Percentiles rank a stretch among this genome's conserved stretches.
Evolutionary conservation across 2,888 invertebrate genomes (phyloP).

Genomic region (Ditylenchus weischeri): DNA sequence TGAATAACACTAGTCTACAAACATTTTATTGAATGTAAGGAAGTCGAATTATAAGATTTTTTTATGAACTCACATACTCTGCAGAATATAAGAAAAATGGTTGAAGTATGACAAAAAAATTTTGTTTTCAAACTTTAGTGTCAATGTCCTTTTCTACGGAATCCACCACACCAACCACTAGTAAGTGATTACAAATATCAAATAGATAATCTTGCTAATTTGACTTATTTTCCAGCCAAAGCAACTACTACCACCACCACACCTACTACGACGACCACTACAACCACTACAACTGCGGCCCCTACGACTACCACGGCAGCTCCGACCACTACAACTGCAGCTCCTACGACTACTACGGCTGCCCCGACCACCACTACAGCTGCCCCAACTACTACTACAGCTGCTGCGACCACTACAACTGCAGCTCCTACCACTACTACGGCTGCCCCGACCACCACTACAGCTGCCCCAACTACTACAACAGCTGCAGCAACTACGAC

Average conservation of each 20-base stretch:
- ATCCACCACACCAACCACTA: conserved; percentile 6
- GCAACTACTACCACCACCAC: conserved; percentile 4
- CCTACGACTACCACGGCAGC: neutral
- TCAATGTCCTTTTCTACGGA: too few relatives aligned
- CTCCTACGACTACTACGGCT: neutral
- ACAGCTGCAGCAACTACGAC: neutral
- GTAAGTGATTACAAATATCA: neutral
- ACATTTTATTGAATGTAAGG: too few relatives aligned
- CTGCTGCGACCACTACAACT: neutral
- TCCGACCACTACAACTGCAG: neutral
- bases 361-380: neutral
- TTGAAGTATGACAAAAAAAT: too few relatives aligned
- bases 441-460: neutral
- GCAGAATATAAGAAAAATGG: too few relatives aligned
- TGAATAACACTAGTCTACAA: too few relatives aligned
- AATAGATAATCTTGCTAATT: neutral
- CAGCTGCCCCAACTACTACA: neutral
- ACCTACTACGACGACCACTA: neutral
- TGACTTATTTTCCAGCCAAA: neutral
- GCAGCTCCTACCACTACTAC: neutral
- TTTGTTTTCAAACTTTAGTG: too few relatives aligned
- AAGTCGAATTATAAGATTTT: too few relatives aligned
- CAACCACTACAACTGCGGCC: neutral
- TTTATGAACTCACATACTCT: too few relatives aligned
- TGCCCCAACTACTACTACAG: neutral